Evolutionary conservation across 2,797 vertebrate species (phyloP).

Genomic region (Petrocephalus schoutedeni): DNA sequence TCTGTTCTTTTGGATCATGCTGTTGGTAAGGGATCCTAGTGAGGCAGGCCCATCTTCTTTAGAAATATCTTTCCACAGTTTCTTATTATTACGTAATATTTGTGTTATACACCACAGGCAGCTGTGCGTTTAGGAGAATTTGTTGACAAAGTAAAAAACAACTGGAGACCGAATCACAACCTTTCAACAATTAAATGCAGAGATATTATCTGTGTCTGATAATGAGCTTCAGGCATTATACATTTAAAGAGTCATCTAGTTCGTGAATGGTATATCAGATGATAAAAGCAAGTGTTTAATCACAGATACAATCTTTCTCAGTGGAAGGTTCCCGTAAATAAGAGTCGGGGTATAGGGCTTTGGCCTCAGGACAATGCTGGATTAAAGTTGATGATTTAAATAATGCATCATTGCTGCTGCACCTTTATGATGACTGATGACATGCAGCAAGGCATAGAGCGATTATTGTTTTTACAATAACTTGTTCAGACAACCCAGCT

Average conservation of each 20-base stretch:
- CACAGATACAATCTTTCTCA: neutral
- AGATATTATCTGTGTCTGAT: neutral
- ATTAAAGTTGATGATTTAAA: neutral
- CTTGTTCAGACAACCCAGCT: slow-evolving; percentile 4
- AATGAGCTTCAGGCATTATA: neutral
- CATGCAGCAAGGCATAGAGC: neutral
- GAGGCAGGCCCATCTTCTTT: neutral
- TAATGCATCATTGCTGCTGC: neutral
- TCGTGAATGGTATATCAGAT: neutral
- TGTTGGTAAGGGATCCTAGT: neutral
- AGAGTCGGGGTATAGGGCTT: neutral
- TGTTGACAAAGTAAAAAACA: neutral
- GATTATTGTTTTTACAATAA: neutral
- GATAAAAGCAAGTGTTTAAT: neutral
- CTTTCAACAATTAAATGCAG: neutral
- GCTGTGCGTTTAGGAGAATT: neutral
- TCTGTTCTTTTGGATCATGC: neutral
- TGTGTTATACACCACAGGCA: neutral
- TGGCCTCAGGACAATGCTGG: neutral
- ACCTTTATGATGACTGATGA: neutral
- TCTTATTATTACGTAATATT: neutral
- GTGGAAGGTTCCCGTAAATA: neutral
- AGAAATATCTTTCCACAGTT: neutral
- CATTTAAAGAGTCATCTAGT: neutral
- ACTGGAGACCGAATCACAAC: neutral